Base-by-base conservation (phyloP, 2,797 vertebrate species). In the Rhinichthys osculus region DNA sequence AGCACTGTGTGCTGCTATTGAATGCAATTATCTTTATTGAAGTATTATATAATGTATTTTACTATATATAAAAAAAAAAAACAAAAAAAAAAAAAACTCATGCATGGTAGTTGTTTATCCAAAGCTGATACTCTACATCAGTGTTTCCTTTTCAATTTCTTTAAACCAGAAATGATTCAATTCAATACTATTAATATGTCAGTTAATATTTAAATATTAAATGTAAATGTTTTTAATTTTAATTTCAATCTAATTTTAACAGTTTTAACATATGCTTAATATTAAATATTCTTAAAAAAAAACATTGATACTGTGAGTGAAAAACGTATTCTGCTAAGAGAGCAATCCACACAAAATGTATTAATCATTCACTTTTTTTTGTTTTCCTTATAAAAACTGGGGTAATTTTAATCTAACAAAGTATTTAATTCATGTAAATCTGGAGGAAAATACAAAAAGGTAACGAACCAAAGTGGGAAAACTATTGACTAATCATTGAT, bases 11-110 rank as follows among this genome's bases (percentile, higher is more conserved):
- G 6, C 9, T 27, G 62, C 33, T 67, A 30, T 21, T 69, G 11
- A 84, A 78, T 13, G 23, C 11, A 52, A 67, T 74, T 73, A n/a
- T 83, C 33, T 27, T 66, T 52, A 64, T 50, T 47, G 9, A 3
- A 72, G 35, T 21, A 71, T 67, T 50, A 50, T 33, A 35, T 67
- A 50, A 67, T 9, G n/a, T 52, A 67, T 47, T 67, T 21, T n/a
- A 16, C 19, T 80, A 66, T 42, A 42, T 19, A 62, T 13, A 62
- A 78, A 21, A 23, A 80, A 66, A 62, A 35, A 33, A 44, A 44
- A 11, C 23, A 66, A 5, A 0, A 50, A 33, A 44, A 44, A 11
- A 33, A 66, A 5, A 0, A 50, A n/a, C 42, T 52, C 3, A 35
- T 9, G 62, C 30, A 50, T 52, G 19, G 78, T 50, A 23, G 19